These are phyloP conservation scores for Matsumyia berberina DNA, from an alignment of 2,888 invertebrate species.

Conservation along the genomic window DNA sequence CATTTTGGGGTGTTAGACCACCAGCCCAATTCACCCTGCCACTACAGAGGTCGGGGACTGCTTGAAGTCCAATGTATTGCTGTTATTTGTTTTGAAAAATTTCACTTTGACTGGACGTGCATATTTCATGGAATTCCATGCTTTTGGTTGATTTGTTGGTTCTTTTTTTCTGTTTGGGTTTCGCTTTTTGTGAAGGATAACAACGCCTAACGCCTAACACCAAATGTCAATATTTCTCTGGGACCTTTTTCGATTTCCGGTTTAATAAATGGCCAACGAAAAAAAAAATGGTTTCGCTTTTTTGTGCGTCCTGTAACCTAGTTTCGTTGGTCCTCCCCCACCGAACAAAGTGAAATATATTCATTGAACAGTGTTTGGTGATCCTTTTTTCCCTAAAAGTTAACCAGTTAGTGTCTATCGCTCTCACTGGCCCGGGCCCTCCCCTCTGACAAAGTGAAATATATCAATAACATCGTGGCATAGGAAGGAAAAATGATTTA, in stretches of 20 bases:
- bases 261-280: slow-evolving; percentile 62
- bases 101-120: slow-evolving; percentile 23
- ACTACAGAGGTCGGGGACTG: not conserved
- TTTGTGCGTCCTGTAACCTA: slow-evolving; percentile 11
- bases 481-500: slow-evolving; percentile 62
- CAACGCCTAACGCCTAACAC: slow-evolving; percentile 57
- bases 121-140: slow-evolving; percentile 48
- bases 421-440: not conserved
- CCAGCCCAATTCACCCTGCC: not conserved
- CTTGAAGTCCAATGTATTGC: slow-evolving; percentile 11
- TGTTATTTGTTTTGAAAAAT: slow-evolving; percentile 50
- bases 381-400: slow-evolving; percentile 12
- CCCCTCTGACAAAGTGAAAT: not conserved
- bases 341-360: slow-evolving; percentile 20
- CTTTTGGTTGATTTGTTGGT: slow-evolving; percentile 13
- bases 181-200: slow-evolving; percentile 32
- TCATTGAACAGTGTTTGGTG: slow-evolving; percentile 14
- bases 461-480: slow-evolving; percentile 40
- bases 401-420: slow-evolving; percentile 28
- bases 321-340: not conserved
- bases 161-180: slow-evolving; percentile 4
- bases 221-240: slow-evolving; percentile 60
- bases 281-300: slow-evolving; percentile 45
- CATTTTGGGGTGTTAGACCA: slow-evolving; percentile 1
- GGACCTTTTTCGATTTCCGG: slow-evolving; percentile 40